Evolutionary conservation across 2,888 invertebrate genomes (phyloP).

Genomic region (Diarsia rubi): DNA sequence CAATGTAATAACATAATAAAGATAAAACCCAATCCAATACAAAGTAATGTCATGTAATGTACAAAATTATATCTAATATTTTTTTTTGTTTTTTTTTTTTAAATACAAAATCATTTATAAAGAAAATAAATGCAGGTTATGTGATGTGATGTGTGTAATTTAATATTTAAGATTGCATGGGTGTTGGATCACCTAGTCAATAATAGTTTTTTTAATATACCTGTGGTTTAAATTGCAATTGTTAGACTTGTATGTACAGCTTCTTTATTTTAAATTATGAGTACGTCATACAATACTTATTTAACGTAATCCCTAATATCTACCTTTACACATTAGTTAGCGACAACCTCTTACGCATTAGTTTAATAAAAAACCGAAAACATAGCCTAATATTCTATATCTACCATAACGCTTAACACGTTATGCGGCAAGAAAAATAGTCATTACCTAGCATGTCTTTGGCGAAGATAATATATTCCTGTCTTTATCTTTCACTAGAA

Average conservation of each 20-base stretch:
- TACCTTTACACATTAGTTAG: neutral
- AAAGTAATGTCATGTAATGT: too few relatives aligned
- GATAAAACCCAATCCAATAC: too few relatives aligned
- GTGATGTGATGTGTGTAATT: neutral
- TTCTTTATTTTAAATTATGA: neutral
- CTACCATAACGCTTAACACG: neutral
- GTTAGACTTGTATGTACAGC: neutral
- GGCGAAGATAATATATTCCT: neutral
- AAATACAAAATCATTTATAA: too few relatives aligned
- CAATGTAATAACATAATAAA: too few relatives aligned
- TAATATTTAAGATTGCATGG: neutral
- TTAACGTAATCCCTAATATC: neutral
- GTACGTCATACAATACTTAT: neutral
- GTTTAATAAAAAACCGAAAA: neutral
- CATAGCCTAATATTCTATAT: neutral
- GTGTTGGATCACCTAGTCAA: neutral
- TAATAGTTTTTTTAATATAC: neutral
- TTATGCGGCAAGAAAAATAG: neutral
- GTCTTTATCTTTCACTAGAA: neutral
- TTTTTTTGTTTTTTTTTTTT: too few relatives aligned
- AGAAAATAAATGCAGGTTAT: neutral
- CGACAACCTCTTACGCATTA: constrained; percentile 25
- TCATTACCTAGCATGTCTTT: neutral
- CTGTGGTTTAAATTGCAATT: neutral
- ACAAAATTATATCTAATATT: too few relatives aligned